These are phyloP conservation scores for Oligia latruncula DNA, from an alignment of 2,888 invertebrate species.

Conservation along the genomic window DNA sequence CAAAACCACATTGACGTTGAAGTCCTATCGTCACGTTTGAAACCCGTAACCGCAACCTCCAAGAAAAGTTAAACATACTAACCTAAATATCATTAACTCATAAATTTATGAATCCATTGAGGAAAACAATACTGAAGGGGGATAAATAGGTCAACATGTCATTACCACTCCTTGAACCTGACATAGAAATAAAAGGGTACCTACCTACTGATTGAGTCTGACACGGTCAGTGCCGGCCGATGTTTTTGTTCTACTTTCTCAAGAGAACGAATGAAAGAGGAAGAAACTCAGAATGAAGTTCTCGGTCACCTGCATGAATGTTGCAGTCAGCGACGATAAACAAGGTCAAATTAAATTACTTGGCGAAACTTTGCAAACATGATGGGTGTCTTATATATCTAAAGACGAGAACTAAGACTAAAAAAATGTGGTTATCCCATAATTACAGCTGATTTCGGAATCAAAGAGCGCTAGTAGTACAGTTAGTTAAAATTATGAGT, in stretches of 20 bases:
- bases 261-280: background rate
- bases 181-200: background rate
- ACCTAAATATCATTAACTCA: constrained; percentile 9
- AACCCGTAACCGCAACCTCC: background rate
- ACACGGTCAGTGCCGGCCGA: background rate
- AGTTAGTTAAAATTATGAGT: too few species aligned
- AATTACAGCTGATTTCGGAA: too few species aligned
- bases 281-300: background rate
- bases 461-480: too few species aligned
- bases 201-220: background rate
- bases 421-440: too few species aligned
- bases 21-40: background rate
- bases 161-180: constrained; percentile 18
- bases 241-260: background rate
- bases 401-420: background rate
- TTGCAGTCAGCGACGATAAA: background rate
- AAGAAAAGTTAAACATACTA: background rate
- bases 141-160: constrained; percentile 30
- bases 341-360: too few species aligned
- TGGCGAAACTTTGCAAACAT: too few species aligned
- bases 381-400: background rate
- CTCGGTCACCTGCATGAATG: background rate
- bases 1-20: background rate
- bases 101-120: constrained; percentile 1
- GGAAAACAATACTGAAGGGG: constrained; percentile 14